Percentiles rank a stretch among this genome's conserved stretches.
These are phyloP conservation scores for Synodontis membranacea DNA, from an alignment of 2,113 vertebrate species.

Conservation along the genomic window DNA sequence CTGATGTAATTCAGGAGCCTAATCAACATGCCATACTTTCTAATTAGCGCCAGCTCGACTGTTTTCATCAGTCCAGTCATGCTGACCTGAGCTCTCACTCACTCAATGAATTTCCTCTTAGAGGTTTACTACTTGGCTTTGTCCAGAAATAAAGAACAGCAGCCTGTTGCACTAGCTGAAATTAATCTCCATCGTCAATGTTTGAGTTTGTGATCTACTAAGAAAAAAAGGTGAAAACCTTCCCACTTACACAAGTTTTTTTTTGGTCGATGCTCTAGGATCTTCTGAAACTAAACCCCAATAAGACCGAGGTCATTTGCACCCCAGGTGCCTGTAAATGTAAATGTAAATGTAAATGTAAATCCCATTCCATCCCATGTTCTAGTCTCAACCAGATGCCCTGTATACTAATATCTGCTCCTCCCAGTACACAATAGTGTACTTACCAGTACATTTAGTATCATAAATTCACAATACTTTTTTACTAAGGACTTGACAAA, in stretches of 20 bases:
- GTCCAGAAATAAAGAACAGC: neutral
- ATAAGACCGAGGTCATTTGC: too few relatives aligned
- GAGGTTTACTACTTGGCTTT: neutral
- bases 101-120: neutral
- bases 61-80: conserved; percentile 33
- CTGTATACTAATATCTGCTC: neutral
- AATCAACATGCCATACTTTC: conserved; percentile 44
- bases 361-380: too few relatives aligned
- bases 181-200: neutral
- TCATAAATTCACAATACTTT: neutral
- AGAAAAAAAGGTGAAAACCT: neutral
- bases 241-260: neutral
- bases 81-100: neutral
- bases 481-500: neutral
- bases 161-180: neutral
- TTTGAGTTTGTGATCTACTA: neutral
- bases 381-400: too few relatives aligned
- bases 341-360: too few relatives aligned
- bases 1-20: conserved; percentile 44
- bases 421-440: neutral
- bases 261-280: neutral
- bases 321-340: too few relatives aligned
- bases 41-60: conserved; percentile 44
- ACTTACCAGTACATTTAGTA: neutral
- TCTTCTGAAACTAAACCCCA: too few relatives aligned